Evolutionary conservation across 2,888 invertebrate genomes (phyloP).

Genomic region (Lumbricus terrestris): DNA sequence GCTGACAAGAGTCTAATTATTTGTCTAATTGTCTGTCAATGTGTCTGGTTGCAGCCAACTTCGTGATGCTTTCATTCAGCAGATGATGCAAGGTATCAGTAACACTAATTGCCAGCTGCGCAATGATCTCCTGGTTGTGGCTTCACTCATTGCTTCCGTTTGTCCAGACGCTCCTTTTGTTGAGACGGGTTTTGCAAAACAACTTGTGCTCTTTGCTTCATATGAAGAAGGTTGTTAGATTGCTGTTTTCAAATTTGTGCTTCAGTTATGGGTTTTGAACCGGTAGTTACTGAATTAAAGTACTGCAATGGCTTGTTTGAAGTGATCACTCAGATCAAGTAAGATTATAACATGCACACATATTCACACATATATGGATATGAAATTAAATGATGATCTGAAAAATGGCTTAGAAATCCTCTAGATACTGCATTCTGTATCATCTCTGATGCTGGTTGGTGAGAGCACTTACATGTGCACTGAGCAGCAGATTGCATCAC

Average conservation of each 20-base stretch:
- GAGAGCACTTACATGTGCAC: no score
- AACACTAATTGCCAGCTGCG: constrained; percentile 58
- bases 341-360: neutral
- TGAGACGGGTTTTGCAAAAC: constrained; percentile 58
- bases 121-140: constrained; percentile 57
- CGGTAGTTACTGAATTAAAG: no score
- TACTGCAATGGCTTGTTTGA: no score
- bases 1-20: neutral
- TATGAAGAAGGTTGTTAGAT: constrained; percentile 57
- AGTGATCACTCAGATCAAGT: no score
- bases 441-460: neutral
- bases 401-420: neutral
- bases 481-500: no score
- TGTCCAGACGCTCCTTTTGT: constrained; percentile 55
- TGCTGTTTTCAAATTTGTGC: constrained; percentile 5
- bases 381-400: neutral
- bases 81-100: constrained; percentile 57
- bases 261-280: no score
- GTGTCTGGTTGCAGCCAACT: constrained; percentile 47
- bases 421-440: neutral
- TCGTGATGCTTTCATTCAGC: constrained; percentile 56
- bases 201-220: constrained; percentile 57
- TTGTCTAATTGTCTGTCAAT: neutral
- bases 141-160: constrained; percentile 49
- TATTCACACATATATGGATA: no score